Evolutionary conservation across 2,888 invertebrate genomes (phyloP).

Genomic region (Sphaerophoria rueppellii): DNA sequence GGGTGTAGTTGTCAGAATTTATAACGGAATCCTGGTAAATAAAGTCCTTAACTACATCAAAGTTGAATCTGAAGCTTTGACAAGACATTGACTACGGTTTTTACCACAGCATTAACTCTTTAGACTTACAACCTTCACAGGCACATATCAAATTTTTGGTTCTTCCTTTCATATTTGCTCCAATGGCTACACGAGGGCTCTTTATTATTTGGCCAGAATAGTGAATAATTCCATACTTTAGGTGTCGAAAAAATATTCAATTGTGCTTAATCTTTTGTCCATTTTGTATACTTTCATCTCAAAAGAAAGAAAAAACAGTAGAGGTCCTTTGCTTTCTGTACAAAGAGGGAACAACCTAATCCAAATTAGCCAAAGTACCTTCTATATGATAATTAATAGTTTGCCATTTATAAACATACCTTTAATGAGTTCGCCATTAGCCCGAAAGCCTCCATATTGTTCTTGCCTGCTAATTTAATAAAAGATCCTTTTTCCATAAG

Average conservation of each 20-base stretch:
- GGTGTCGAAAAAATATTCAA: neutral
- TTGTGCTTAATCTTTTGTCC: conserved; percentile 13
- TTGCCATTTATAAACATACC: conserved; percentile 59
- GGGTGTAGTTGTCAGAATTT: no score
- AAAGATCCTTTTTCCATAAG: conserved; percentile 9
- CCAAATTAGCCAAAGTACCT: conserved; percentile 20
- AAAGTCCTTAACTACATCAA: no score
- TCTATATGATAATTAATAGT: conserved; percentile 60
- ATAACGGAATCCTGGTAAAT: no score
- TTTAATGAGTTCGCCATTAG: conserved; percentile 52
- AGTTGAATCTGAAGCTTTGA: no score
- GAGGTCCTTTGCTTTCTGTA: neutral
- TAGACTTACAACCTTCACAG: no score
- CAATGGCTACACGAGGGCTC: no score
- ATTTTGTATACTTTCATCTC: conserved; percentile 8
- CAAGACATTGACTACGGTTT: no score
- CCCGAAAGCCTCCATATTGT: conserved; percentile 43
- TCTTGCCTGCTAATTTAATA: conserved; percentile 54
- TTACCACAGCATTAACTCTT: no score
- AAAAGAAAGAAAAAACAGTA: neutral
- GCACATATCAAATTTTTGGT: no score
- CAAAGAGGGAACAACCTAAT: neutral
- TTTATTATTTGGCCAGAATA: neutral
- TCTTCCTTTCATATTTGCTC: no score
- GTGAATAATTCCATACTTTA: conserved; percentile 7